A percentile compares a stretch with the other conserved stretches of the same genome.
These are phyloP conservation scores for Oryzias javanicus DNA, from an alignment of 2,113 vertebrate species.

Conservation along the genomic window DNA sequence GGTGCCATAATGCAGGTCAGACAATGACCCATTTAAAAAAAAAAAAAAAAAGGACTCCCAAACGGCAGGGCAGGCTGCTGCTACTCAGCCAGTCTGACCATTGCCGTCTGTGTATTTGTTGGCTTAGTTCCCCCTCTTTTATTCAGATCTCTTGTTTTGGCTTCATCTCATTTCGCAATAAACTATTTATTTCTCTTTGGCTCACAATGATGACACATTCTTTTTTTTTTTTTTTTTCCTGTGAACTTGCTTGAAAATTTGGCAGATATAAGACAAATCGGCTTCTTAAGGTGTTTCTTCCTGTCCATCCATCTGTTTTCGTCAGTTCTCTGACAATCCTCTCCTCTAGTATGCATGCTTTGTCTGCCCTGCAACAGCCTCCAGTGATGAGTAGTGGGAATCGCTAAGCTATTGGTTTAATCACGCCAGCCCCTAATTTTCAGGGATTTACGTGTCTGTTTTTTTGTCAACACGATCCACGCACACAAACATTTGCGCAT, in stretches of 20 bases:
- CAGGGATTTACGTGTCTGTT: slow-evolving; percentile 68
- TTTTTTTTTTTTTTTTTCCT: background rate
- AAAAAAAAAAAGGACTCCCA: slow-evolving; percentile 31
- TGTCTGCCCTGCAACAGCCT: slow-evolving; percentile 64
- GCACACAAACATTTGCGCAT: slow-evolving; percentile 43
- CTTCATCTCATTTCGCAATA: background rate
- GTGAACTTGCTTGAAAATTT: background rate
- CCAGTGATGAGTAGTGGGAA: slow-evolving; percentile 51
- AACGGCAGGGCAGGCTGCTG: slow-evolving; percentile 50
- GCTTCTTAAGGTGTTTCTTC: background rate
- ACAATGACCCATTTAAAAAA: slow-evolving; percentile 71
- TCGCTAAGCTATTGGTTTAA: slow-evolving; percentile 74
- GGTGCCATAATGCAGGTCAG: slow-evolving; percentile 67
- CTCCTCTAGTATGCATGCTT: slow-evolving; percentile 53
- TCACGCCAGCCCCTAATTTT: slow-evolving; percentile 71
- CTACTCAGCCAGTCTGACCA: slow-evolving; percentile 54
- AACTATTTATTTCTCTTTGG: background rate
- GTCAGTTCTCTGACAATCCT: slow-evolving; percentile 14
- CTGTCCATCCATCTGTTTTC: slow-evolving; percentile 16
- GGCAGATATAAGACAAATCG: background rate
- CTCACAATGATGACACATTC: background rate
- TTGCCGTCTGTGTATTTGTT: slow-evolving; percentile 32
- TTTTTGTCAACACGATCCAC: slow-evolving; percentile 47
- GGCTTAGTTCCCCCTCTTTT: background rate
- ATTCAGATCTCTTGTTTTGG: slow-evolving; percentile 3